phyloP scores from a whole-genome alignment of 2,888 invertebrate genomes.

The Synergus umbraculus region DNA sequence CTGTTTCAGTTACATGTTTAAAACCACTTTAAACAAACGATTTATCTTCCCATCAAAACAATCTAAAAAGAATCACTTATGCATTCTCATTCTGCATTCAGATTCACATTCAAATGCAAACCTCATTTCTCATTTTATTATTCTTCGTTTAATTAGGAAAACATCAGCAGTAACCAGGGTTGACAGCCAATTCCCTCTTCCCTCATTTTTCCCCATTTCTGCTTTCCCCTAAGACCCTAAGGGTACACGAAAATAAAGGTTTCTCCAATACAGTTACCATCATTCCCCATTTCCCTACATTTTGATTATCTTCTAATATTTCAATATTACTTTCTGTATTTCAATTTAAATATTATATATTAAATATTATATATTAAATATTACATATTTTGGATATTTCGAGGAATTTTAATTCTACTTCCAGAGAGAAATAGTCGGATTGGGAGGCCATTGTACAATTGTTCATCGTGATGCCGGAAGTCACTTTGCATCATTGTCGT shows the following conservation, averaged over 20 bases:
- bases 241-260: slow-evolving; percentile 1
- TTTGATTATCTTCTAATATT: background rate
- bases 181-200: slow-evolving; percentile 17
- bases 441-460: slow-evolving; percentile 2
- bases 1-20: slow-evolving; percentile 17
- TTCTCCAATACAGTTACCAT: background rate
- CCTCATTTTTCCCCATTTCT: background rate
- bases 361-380: background rate
- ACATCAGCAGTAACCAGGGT: slow-evolving; percentile 17
- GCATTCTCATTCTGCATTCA: slow-evolving; percentile 1
- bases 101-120: slow-evolving; percentile 14
- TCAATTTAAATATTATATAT: no score
- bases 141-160: slow-evolving; percentile 23
- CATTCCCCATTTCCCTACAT: background rate
- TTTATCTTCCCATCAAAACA: slow-evolving; percentile 7
- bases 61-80: slow-evolving; percentile 21
- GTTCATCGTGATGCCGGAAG: slow-evolving; percentile 29
- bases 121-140: slow-evolving; percentile 31
- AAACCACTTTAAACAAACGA: slow-evolving; percentile 23
- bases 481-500: slow-evolving; percentile 39
- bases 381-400: background rate
- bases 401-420: background rate
- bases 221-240: background rate
- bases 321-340: background rate
- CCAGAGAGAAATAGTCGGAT: background rate